phyloP scores from a whole-genome alignment of 1,140 invertebrate genomes.

The Polypedilum pembai region DNA sequence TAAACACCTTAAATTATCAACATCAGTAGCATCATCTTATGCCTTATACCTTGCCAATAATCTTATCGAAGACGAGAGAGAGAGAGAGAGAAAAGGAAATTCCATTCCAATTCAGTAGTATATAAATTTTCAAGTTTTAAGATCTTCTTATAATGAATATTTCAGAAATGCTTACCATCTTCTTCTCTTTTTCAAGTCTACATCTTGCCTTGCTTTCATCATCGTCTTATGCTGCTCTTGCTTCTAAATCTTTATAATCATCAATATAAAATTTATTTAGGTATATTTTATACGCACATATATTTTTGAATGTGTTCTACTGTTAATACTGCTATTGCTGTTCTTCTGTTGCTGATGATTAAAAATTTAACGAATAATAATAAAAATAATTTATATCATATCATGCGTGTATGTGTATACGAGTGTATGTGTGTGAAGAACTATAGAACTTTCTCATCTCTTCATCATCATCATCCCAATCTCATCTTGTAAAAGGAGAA shows the following conservation, averaged over 20 bases:
- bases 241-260: background rate
- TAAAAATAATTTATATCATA: background rate
- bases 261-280: slow-evolving; percentile 20
- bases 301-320: too few relatives aligned
- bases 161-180: background rate
- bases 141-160: slow-evolving; percentile 19
- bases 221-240: background rate
- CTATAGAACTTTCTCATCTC: too few relatives aligned
- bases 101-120: background rate
- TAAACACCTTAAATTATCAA: background rate
- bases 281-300: background rate
- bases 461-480: too few relatives aligned
- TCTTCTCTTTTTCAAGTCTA: too few relatives aligned
- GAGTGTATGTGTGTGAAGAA: background rate
- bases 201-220: too few relatives aligned
- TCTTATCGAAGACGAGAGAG: background rate
- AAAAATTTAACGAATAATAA: background rate
- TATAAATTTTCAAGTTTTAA: background rate
- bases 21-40: background rate
- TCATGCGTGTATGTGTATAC: background rate
- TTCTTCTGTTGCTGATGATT: too few relatives aligned
- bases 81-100: background rate
- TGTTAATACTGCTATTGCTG: too few relatives aligned
- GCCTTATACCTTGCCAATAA: background rate
- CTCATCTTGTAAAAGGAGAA: too few relatives aligned